phyloP scores from a whole-genome alignment of 2,888 invertebrate species.

The Diarsia mendica region DNA sequence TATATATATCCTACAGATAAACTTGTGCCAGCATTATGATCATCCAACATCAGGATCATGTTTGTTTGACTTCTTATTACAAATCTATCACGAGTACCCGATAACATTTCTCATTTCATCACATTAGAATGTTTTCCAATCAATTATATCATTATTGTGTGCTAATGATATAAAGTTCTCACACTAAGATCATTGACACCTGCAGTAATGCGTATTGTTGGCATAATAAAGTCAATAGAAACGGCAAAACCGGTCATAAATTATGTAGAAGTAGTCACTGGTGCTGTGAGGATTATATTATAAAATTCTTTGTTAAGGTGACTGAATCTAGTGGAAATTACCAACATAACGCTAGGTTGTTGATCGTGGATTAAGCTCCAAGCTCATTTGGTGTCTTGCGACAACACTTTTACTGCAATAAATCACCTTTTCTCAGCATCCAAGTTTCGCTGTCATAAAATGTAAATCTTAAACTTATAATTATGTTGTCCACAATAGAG shows the following conservation, averaged over 20 bases:
- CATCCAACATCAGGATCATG: background rate
- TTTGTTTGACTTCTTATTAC: slow-evolving; percentile 2
- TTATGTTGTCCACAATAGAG: background rate
- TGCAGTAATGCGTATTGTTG: slow-evolving; percentile 17
- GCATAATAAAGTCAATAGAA: slow-evolving; percentile 25
- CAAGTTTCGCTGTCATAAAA: slow-evolving; percentile 44
- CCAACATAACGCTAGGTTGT: slow-evolving; percentile 7
- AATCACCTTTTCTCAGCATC: slow-evolving; percentile 35
- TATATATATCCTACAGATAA: no score
- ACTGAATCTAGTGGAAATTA: slow-evolving; percentile 10
- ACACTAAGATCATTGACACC: slow-evolving; percentile 46
- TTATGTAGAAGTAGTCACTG: slow-evolving; percentile 14
- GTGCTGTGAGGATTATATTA: slow-evolving; percentile 28
- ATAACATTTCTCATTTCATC: slow-evolving; percentile 23
- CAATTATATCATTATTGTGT: slow-evolving; percentile 6
- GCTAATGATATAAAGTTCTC: slow-evolving; percentile 35
- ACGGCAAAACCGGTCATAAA: slow-evolving; percentile 19
- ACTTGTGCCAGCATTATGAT: no score
- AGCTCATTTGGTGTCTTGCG: slow-evolving; percentile 12
- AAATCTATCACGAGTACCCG: background rate
- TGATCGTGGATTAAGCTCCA: slow-evolving; percentile 18
- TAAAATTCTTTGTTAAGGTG: background rate
- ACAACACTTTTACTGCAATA: slow-evolving; percentile 38
- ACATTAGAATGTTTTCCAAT: slow-evolving; percentile 4
- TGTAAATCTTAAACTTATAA: slow-evolving; percentile 12